A percentile compares a stretch with the other conserved stretches of the same genome.
These are phyloP conservation scores for Trematomus bernacchii DNA, from an alignment of 2,797 vertebrate genomes.

Conservation along the genomic window DNA sequence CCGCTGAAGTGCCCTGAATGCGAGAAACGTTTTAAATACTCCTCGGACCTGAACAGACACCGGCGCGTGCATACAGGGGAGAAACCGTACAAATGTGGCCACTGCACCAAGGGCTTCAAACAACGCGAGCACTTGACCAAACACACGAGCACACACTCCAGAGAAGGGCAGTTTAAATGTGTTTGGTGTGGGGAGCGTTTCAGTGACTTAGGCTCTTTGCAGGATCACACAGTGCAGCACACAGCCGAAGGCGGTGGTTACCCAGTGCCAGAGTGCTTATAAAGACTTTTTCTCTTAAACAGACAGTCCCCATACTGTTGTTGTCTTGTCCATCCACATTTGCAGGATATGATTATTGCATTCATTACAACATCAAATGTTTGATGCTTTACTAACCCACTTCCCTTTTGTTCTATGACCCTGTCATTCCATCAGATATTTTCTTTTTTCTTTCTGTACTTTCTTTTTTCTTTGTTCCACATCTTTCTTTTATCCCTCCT, in stretches of 20 bases:
- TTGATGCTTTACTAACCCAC: conserved; percentile 30
- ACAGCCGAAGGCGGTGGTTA: conserved; percentile 92
- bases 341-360: conserved; percentile 30
- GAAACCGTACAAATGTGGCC: conserved; percentile 97
- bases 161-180: conserved; percentile 98
- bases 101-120: conserved; percentile 97
- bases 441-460: neutral
- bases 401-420: conserved; percentile 5
- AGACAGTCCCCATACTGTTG: conserved; percentile 13
- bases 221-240: conserved; percentile 98
- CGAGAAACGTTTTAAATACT: conserved; percentile 98
- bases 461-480: neutral
- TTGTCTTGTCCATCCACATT: conserved; percentile 22
- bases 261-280: conserved; percentile 92
- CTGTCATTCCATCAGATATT: conserved; percentile 23
- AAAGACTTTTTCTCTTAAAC: conserved; percentile 41
- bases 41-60: conserved; percentile 96
- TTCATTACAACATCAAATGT: conserved; percentile 26
- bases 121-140: conserved; percentile 97
- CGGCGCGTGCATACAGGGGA: conserved; percentile 95
- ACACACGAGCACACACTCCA: conserved; percentile 94
- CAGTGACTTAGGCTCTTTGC: conserved; percentile 93
- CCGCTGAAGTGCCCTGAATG: conserved; percentile 97
- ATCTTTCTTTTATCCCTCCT: neutral
- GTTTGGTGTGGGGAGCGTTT: conserved; percentile 98